Evolutionary conservation across 2,113 vertebrate genomes (phyloP), one percentile per base, ranked within the genome.

Genomic region (Anser cygnoides): DNA sequence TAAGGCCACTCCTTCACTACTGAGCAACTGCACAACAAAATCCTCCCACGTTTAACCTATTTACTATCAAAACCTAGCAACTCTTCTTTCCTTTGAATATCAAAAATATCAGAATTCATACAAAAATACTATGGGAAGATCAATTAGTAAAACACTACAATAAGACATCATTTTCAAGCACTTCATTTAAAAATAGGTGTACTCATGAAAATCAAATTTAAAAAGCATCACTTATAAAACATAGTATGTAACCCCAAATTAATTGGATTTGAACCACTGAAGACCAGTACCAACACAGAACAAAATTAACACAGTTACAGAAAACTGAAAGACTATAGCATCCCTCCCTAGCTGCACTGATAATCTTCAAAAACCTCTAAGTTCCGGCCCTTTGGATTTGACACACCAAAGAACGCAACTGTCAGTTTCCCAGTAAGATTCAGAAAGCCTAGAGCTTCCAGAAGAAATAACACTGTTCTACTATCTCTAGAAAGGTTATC

Each of bases 391-490:
- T 39, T 1, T n/a, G 0, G 8, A 31, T 26, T 4, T 44, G 6
- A 78, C 2, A 0, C 15, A 25, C 6, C n/a, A 35, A 76, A 67
- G 39, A 80, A 35, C 73, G 1, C 5, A 87, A 84, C 19, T 50
- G 54, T 6, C 37, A 81, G 4, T n/a, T 72, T 79, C 31, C 26
- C 5, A 4, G 11, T 46, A 76, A 33, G 1, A 31, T 19, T 37
- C 13, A 43, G 2, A 6, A 8, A 3, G 0, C 1, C 3, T 8
- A 2, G 13, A 1, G 1, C 5, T 83, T 31, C 13, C 6, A 52
- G 6, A 1, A 63, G 16, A 46, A 92, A 55, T 19, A 50, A 4
- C 22, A 39, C 23, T 4, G 4, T 12, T 2, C 16, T 33, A 8
- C 4, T 2, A 1, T 8, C 59, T 57, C 22, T 1, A 44, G 10